Evolutionary conservation across 2,113 vertebrate species (phyloP).

Genomic region (Oxygymnocypris stewartii): DNA sequence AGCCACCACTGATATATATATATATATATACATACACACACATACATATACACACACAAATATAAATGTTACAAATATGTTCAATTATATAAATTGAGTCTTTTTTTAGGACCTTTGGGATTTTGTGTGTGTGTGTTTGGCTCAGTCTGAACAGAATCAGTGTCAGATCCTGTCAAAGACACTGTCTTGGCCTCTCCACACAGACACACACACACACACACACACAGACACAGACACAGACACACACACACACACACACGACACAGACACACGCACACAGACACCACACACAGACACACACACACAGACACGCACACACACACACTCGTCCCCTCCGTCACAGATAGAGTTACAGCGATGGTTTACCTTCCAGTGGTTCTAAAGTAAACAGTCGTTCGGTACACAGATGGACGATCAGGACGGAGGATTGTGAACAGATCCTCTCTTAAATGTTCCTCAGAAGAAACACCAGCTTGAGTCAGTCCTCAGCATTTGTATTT

Average conservation of each 20-base stretch:
- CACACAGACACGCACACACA: constrained; percentile 36
- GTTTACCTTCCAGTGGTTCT: constrained; percentile 41
- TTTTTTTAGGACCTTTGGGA: not conserved
- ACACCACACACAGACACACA: constrained; percentile 12
- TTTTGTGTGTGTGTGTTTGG: constrained; percentile 2
- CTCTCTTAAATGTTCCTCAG: constrained; percentile 13
- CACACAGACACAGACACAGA: constrained; percentile 14
- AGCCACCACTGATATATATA: too few species aligned
- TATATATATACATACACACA: too few species aligned
- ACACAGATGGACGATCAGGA: constrained; percentile 7
- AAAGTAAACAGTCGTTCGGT: constrained; percentile 41
- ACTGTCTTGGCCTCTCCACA: constrained; percentile 12
- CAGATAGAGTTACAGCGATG: constrained; percentile 22
- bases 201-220: constrained; percentile 7
- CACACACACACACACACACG: constrained; percentile 9
- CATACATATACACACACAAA: too few species aligned
- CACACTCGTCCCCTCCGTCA: constrained; percentile 7
- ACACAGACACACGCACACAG: constrained; percentile 17
- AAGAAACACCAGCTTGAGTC: not conserved
- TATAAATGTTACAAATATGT: too few species aligned
- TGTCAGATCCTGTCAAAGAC: constrained; percentile 44
- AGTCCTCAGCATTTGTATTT: not conserved
- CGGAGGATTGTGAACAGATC: not conserved
- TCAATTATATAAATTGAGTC: too few species aligned
- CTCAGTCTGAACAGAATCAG: constrained; percentile 70